A percentile compares a stretch with the other conserved stretches of the same genome.
phyloP scores from a whole-genome alignment of 2,888 invertebrate species.

The Eremobia ochroleuca region DNA sequence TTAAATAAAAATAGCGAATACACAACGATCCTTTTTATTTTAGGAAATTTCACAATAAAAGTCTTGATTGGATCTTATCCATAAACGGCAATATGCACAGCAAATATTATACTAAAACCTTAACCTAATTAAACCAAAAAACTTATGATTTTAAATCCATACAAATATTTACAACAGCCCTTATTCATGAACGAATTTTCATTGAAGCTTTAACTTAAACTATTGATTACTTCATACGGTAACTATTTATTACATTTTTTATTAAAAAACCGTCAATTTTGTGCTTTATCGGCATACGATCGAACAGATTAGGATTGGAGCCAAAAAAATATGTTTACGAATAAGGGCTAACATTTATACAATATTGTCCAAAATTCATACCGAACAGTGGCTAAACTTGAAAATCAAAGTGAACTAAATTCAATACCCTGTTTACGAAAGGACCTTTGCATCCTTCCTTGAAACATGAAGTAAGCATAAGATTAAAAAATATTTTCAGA shows the following conservation, averaged over 20 bases:
- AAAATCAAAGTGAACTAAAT: constrained; percentile 72
- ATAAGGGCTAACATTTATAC: constrained; percentile 77
- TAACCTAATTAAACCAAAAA: constrained; percentile 75
- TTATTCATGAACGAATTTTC: constrained; percentile 76
- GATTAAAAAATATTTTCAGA: constrained; percentile 23
- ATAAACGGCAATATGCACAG: constrained; percentile 89
- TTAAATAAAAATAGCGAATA: constrained; percentile 73
- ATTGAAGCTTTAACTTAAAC: constrained; percentile 48
- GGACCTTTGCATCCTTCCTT: constrained; percentile 66
- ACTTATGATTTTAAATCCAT: constrained; percentile 76
- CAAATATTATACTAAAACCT: constrained; percentile 78
- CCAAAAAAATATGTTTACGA: constrained; percentile 70
- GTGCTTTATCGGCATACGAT: constrained; percentile 50
- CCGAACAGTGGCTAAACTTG: constrained; percentile 72
- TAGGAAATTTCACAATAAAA: constrained; percentile 89
- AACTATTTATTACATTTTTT: constrained; percentile 45
- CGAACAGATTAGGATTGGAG: constrained; percentile 38
- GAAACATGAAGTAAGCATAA: constrained; percentile 61
- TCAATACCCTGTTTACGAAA: constrained; percentile 83
- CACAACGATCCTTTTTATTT: constrained; percentile 88
- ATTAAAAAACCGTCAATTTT: constrained; percentile 42
- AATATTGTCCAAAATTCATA: constrained; percentile 85
- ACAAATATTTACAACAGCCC: constrained; percentile 86
- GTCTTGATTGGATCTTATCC: constrained; percentile 90
- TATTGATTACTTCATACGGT: constrained; percentile 52